Conservation (phyloP, 1,140 invertebrate genomes). For the Aleiodes sp. region DNA sequence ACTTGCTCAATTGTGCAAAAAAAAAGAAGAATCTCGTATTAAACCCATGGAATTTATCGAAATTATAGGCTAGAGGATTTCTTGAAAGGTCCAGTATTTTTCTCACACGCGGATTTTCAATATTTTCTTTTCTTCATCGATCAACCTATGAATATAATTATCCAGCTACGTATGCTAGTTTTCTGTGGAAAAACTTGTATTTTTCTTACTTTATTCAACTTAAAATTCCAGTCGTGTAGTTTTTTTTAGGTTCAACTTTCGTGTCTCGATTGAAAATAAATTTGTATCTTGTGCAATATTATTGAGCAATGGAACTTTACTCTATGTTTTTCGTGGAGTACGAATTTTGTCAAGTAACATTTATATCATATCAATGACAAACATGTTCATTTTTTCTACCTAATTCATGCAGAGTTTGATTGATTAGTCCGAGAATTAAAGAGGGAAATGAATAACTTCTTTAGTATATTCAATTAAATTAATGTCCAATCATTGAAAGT, state of each 20-base stretch:
- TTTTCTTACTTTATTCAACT: background rate
- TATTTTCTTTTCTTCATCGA: background rate
- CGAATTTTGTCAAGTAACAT: background rate
- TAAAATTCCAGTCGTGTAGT: background rate
- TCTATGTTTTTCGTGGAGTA: background rate
- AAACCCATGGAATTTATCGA: constrained; percentile 10
- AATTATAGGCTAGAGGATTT: too few relatives aligned
- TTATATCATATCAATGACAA: too few relatives aligned
- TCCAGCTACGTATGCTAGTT: background rate
- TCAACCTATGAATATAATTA: background rate
- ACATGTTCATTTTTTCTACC: too few relatives aligned
- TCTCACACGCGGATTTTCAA: background rate
- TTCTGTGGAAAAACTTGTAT: background rate
- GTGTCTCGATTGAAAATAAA: background rate
- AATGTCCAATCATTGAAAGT: too few relatives aligned
- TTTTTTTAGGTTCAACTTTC: background rate
- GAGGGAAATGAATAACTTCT: too few relatives aligned
- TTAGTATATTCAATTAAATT: too few relatives aligned
- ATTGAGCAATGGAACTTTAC: background rate
- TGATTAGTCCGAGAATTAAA: too few relatives aligned
- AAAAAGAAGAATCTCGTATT: constrained; percentile 8
- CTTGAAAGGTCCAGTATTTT: background rate
- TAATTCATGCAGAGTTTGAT: too few relatives aligned
- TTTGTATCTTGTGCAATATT: background rate
- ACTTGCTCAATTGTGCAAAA: background rate